Base-by-base conservation (phyloP, 2,888 invertebrate genomes). In the Eugnorisma glareosa region DNA sequence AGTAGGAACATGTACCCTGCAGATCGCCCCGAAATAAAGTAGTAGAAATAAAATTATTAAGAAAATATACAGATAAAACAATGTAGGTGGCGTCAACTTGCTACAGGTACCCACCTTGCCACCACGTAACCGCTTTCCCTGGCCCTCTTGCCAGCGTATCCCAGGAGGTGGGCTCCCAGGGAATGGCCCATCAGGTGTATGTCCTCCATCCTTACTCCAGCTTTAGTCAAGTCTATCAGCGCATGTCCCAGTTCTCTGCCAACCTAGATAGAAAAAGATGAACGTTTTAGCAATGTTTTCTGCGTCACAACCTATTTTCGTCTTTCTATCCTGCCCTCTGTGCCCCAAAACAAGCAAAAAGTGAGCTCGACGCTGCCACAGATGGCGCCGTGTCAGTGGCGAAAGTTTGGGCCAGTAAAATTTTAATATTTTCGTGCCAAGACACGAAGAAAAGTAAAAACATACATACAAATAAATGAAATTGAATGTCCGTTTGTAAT, bases 111-210 rank as follows among this genome's bases (percentile, higher is more conserved):
- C 83, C 86, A 96, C 96, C 96, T 93, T 68, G 93, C 85, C 1
- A 97, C 87, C 1, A 93, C 89, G 51, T 90, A 87, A 15, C 95
- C 94, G 1, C 82, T 84, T 64, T 92, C 90, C 73, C 95, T 91
- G 5, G 93, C 88, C 43, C 86, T 88, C 82, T 88, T 91, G 3
- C 97, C 97, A 37, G 96, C 94, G 73, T 91, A 93, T 0, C 93
- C 96, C 93, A 95, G 94, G 45, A 96, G 79, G 69, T 97, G 97
- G 2, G 96, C 96, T 3, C 97, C 97, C 4, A 97, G 89, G 0
- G 97, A 97, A 81, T 97, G 96, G 0, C 96, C 97, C 35, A 96
- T 83, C 3, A 96, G 89, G 59, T 97, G 96, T 0, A 96, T 86
- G 11, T 90, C 90, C 1, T 91, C 91, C 86, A 94, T 90, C 76